Percentiles rank a stretch among this genome's conserved stretches.
Evolutionary conservation across 2,888 invertebrate genomes (phyloP).

Genomic region (Oxystoma pomonae): DNA sequence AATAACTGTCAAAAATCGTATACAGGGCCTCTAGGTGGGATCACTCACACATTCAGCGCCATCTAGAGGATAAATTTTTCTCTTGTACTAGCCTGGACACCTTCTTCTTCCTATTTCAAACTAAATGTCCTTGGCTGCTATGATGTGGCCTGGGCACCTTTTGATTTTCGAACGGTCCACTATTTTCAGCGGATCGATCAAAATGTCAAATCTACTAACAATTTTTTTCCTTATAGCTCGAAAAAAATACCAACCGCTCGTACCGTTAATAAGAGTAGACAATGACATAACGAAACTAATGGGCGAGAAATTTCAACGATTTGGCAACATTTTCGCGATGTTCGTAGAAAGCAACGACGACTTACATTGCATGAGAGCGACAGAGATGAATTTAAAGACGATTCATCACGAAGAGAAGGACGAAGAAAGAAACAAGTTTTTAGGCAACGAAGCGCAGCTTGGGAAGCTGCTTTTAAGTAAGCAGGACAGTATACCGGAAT

Average conservation of each 20-base stretch:
- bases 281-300: slow-evolving; percentile 58
- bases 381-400: slow-evolving; percentile 73
- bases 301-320: slow-evolving; percentile 44
- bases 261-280: slow-evolving; percentile 62
- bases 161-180: too few species aligned
- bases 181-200: too few species aligned
- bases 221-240: slow-evolving; percentile 55
- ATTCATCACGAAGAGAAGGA: slow-evolving; percentile 44
- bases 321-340: slow-evolving; percentile 62
- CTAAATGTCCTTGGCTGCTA: too few species aligned
- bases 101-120: too few species aligned
- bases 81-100: too few species aligned
- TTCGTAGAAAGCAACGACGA: slow-evolving; percentile 59
- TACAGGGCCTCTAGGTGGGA: too few species aligned
- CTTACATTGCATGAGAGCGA: slow-evolving; percentile 71
- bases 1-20: too few species aligned
- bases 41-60: too few species aligned
- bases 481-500: slow-evolving; percentile 31
- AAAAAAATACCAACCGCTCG: slow-evolving; percentile 52
- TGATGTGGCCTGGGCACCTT: too few species aligned
- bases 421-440: slow-evolving; percentile 47
- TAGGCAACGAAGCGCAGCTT: slow-evolving; percentile 54
- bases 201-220: slow-evolving; percentile 4
- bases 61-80: too few species aligned
- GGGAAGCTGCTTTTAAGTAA: slow-evolving; percentile 53